Percentiles rank a stretch among this genome's conserved stretches.
These are phyloP conservation scores for Labeo catla DNA, from an alignment of 2,113 vertebrate genomes.

Conservation along the genomic window DNA sequence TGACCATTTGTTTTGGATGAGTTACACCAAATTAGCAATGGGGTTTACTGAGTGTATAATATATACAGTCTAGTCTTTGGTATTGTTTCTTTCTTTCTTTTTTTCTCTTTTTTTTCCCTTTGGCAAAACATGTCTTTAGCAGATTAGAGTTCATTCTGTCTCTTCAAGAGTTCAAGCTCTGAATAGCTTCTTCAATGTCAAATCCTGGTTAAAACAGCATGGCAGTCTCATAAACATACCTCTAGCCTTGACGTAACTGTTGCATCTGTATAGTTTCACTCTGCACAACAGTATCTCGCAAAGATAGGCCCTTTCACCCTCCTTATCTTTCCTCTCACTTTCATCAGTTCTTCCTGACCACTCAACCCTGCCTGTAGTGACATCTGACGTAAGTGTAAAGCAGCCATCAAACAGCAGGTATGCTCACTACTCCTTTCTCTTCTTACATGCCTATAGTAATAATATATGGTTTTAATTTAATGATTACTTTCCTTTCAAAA, in stretches of 20 bases:
- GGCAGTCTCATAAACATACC: constrained; percentile 27
- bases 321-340: constrained; percentile 26
- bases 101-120: neutral
- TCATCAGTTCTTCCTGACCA: constrained; percentile 58
- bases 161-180: neutral
- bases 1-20: constrained; percentile 19
- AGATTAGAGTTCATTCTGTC: neutral
- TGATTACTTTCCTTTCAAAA: neutral
- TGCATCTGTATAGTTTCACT: constrained; percentile 67
- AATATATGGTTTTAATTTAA: constrained; percentile 9
- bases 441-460: constrained; percentile 1
- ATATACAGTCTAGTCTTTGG: neutral
- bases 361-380: constrained; percentile 8
- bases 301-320: constrained; percentile 60
- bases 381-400: constrained; percentile 24
- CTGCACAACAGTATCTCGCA: constrained; percentile 66
- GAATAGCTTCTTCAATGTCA: constrained; percentile 4
- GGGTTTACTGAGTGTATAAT: neutral
- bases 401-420: constrained; percentile 16
- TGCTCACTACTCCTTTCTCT: neutral
- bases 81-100: neutral
- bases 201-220: constrained; percentile 1
- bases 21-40: neutral
- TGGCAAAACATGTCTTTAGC: neutral
- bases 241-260: constrained; percentile 7